Conservation (phyloP, 1,140 invertebrate species). For the Thaumetopoea pityocampa region DNA sequence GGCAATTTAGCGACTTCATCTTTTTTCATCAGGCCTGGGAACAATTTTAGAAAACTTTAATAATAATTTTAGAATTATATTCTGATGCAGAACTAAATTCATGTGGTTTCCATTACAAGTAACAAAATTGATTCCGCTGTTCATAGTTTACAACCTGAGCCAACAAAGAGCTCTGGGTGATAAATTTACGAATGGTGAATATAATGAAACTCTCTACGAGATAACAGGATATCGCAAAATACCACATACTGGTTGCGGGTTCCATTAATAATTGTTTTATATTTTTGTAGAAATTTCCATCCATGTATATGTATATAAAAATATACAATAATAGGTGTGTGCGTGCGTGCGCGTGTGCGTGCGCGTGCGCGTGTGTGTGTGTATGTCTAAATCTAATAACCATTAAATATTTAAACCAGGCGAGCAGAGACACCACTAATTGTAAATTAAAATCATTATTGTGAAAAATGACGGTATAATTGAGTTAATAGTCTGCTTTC, state of each 20-base stretch:
- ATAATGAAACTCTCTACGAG: slow-evolving; percentile 34
- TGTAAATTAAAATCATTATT: too few relatives aligned
- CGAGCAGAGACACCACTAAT: too few relatives aligned
- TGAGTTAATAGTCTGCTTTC: too few relatives aligned
- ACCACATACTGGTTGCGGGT: slow-evolving; percentile 20
- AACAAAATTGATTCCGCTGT: slow-evolving; percentile 38
- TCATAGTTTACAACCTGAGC: slow-evolving; percentile 37
- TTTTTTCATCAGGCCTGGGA: slow-evolving; percentile 34
- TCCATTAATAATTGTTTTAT: slow-evolving; percentile 29
- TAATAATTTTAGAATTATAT: slow-evolving; percentile 19
- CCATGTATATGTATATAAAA: too few relatives aligned
- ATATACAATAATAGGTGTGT: too few relatives aligned
- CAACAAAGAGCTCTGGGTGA: slow-evolving; percentile 38
- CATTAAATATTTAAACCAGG: too few relatives aligned
- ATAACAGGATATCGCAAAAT: slow-evolving; percentile 29
- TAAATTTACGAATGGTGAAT: slow-evolving; percentile 43
- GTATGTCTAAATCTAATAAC: too few relatives aligned
- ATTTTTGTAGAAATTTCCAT: too few relatives aligned
- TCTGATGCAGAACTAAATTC: slow-evolving; percentile 23
- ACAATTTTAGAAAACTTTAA: slow-evolving; percentile 28
- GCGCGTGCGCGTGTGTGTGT: too few relatives aligned
- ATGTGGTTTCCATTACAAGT: slow-evolving; percentile 24
- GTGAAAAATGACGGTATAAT: too few relatives aligned
- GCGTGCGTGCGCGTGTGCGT: too few relatives aligned
- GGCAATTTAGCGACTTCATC: slow-evolving; percentile 8